Evolutionary conservation across 2,797 vertebrate genomes (phyloP).

Genomic region (Sparidentex hasta): DNA sequence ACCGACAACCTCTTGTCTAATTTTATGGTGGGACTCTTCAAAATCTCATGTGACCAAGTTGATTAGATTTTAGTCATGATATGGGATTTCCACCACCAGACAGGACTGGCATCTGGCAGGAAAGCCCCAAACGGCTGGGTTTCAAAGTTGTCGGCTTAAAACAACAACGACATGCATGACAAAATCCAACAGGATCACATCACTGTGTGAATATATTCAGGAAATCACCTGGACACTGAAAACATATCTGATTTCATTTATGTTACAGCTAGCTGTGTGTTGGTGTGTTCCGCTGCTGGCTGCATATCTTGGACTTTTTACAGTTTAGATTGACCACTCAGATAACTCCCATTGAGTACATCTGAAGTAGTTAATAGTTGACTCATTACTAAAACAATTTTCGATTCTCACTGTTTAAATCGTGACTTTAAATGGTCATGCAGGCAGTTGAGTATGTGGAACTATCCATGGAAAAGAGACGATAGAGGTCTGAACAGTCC

Average conservation of each 20-base stretch:
- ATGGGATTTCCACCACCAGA: slow-evolving; percentile 23
- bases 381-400: neutral
- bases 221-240: neutral
- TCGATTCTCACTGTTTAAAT: too few species aligned
- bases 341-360: neutral
- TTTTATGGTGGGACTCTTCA: neutral
- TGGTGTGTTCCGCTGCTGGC: neutral
- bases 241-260: neutral
- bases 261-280: neutral
- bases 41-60: neutral
- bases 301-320: neutral
- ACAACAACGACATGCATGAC: neutral
- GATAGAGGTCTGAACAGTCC: too few species aligned
- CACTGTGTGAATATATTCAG: neutral
- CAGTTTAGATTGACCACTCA: neutral
- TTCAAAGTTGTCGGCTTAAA: slow-evolving; percentile 1
- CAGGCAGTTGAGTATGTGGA: too few species aligned
- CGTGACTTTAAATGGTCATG: too few species aligned
- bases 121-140: slow-evolving; percentile 30
- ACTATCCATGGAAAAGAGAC: too few species aligned
- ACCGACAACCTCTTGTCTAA: too few species aligned
- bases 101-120: neutral
- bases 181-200: neutral
- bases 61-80: neutral
- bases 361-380: neutral